phyloP scores from a whole-genome alignment of 2,113 vertebrate species.

The Australoheros scitulus region DNA sequence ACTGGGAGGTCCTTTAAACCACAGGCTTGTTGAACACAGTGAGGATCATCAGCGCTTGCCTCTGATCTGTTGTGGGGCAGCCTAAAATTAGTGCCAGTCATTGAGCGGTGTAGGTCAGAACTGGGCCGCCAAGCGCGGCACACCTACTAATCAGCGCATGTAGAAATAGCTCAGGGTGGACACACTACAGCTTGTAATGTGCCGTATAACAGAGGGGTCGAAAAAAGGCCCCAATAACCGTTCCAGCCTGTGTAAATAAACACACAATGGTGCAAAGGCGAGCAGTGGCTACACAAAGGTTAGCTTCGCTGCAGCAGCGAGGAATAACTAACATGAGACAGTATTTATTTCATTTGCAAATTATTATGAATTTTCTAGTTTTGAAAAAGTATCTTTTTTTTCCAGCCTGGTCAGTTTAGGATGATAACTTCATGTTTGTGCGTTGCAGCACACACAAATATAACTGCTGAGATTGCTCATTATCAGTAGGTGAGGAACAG shows the following conservation, averaged over 20 bases:
- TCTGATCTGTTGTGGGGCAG: slow-evolving; percentile 52
- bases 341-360: background rate
- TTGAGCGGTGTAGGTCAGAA: slow-evolving; percentile 59
- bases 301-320: background rate
- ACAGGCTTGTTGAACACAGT: slow-evolving; percentile 2
- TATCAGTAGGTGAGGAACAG: background rate
- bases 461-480: slow-evolving; percentile 3
- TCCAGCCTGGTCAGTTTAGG: background rate
- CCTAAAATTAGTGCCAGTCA: slow-evolving; percentile 75
- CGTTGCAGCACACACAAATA: background rate
- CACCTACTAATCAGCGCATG: slow-evolving; percentile 76
- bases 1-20: slow-evolving; percentile 26
- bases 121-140: slow-evolving; percentile 49
- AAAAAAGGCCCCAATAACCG: slow-evolving; percentile 58
- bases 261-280: slow-evolving; percentile 13
- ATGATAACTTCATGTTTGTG: background rate
- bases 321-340: background rate
- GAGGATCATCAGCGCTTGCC: slow-evolving; percentile 51
- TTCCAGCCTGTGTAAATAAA: slow-evolving; percentile 62
- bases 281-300: background rate
- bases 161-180: slow-evolving; percentile 74
- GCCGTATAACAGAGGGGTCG: slow-evolving; percentile 32
- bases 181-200: slow-evolving; percentile 45
- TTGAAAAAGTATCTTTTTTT: background rate
- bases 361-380: background rate